Percentiles rank a stretch among this genome's conserved stretches.
Conservation (phyloP, 1,140 invertebrate genomes). For the Drosophila trapezifrons region DNA sequence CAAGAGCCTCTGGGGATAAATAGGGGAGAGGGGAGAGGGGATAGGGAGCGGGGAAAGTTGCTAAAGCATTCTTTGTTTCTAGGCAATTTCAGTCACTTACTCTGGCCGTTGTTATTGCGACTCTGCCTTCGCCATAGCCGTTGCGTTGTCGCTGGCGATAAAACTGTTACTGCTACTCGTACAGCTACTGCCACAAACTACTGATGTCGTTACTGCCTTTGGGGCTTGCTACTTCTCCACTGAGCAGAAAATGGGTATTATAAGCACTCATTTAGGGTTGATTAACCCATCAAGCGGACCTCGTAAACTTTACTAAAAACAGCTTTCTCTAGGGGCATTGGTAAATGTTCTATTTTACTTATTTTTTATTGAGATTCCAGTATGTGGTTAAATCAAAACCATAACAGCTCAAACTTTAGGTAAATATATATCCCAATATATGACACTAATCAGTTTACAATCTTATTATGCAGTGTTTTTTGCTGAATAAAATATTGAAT, state of each 20-base stretch:
- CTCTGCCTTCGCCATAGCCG: conserved; percentile 27
- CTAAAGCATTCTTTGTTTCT: conserved; percentile 58
- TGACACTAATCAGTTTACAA: too few relatives aligned
- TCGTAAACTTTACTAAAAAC: too few relatives aligned
- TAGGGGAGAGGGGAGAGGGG: neutral
- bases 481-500: too few relatives aligned
- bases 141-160: conserved; percentile 64
- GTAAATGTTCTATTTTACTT: too few relatives aligned
- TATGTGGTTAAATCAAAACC: neutral
- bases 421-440: too few relatives aligned
- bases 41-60: neutral
- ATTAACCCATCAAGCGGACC: neutral
- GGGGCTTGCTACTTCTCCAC: conserved; percentile 40
- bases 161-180: conserved; percentile 58
- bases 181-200: conserved; percentile 37
- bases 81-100: conserved; percentile 65
- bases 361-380: too few relatives aligned
- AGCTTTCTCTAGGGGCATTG: neutral
- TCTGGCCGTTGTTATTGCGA: conserved; percentile 60
- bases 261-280: neutral
- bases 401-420: too few relatives aligned
- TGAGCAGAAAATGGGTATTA: conserved; percentile 9
- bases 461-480: too few relatives aligned
- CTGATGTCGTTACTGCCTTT: conserved; percentile 41
- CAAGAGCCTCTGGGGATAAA: conserved; percentile 9